These are phyloP conservation scores for Lepisosteus oculatus DNA, from an alignment of 2,113 vertebrate genomes.

Conservation along the genomic window DNA sequence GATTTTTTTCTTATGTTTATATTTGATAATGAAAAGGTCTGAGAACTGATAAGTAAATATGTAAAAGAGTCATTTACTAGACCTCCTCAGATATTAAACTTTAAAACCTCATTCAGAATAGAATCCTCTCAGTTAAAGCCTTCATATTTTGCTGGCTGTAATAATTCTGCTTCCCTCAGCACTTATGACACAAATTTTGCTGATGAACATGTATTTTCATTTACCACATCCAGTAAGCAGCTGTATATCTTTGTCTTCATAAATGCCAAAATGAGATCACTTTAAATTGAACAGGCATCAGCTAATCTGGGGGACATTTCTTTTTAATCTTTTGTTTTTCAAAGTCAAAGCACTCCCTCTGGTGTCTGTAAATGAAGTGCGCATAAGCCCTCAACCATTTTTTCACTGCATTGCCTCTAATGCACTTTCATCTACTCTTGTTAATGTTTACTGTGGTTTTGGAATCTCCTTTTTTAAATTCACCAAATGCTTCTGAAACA, in stretches of 20 bases:
- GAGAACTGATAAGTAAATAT: too few species aligned
- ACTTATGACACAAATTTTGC: slow-evolving; percentile 25
- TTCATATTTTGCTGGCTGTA: not conserved
- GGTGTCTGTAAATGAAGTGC: slow-evolving; percentile 40
- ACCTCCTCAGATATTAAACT: not conserved
- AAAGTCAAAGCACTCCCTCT: slow-evolving; percentile 69
- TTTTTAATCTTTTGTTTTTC: slow-evolving; percentile 20
- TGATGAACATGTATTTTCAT: slow-evolving; percentile 33
- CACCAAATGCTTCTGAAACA: too few species aligned
- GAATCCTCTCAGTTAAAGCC: not conserved
- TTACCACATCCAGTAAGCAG: slow-evolving; percentile 42
- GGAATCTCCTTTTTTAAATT: too few species aligned
- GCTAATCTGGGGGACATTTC: not conserved
- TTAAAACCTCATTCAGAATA: not conserved
- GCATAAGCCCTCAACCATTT: not conserved
- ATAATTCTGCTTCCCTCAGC: not conserved
- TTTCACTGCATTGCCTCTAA: not conserved
- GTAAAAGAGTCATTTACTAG: not conserved
- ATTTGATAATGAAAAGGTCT: too few species aligned
- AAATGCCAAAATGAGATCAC: slow-evolving; percentile 54
- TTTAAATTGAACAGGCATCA: slow-evolving; percentile 29
- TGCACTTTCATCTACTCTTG: not conserved
- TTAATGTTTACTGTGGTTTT: not conserved
- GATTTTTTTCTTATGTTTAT: too few species aligned
- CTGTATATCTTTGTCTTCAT: slow-evolving; percentile 57